These are phyloP conservation scores for Helobdella robusta DNA, from an alignment of 2,888 invertebrate species.

Conservation along the genomic window DNA sequence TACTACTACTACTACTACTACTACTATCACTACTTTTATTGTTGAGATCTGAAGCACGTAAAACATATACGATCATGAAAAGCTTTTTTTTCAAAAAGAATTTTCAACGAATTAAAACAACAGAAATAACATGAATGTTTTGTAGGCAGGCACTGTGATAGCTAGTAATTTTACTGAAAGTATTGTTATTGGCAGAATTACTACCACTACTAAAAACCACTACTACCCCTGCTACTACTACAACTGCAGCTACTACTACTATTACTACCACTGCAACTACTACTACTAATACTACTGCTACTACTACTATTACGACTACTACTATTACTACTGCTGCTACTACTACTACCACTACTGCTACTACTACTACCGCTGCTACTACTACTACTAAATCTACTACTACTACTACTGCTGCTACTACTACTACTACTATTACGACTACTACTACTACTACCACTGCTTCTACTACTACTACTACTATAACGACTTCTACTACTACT, in stretches of 20 bases:
- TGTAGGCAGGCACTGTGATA: background rate
- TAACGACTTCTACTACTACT: no score
- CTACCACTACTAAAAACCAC: conserved; percentile 9
- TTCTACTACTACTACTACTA: no score
- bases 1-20: conserved; percentile 29
- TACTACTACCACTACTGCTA: conserved; percentile 13
- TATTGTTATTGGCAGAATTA: background rate
- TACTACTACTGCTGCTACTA: conserved; percentile 31
- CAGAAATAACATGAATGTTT: background rate
- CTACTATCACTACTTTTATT: conserved; percentile 2
- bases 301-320: no score
- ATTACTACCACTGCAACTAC: conserved; percentile 10
- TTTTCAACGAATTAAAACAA: background rate
- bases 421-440: conserved; percentile 31
- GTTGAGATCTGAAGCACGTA: background rate
- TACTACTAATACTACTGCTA: no score
- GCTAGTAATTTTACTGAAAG: background rate
- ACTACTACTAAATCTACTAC: no score
- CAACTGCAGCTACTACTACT: conserved; percentile 10
- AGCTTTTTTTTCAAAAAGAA: background rate
- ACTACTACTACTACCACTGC: no score
- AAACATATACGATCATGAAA: background rate
- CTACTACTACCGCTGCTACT: conserved; percentile 17
- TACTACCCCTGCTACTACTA: no score
- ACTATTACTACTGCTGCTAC: conserved; percentile 12